These are phyloP conservation scores for Solen grandis DNA, from an alignment of 1,140 invertebrate genomes.

Conservation along the genomic window DNA sequence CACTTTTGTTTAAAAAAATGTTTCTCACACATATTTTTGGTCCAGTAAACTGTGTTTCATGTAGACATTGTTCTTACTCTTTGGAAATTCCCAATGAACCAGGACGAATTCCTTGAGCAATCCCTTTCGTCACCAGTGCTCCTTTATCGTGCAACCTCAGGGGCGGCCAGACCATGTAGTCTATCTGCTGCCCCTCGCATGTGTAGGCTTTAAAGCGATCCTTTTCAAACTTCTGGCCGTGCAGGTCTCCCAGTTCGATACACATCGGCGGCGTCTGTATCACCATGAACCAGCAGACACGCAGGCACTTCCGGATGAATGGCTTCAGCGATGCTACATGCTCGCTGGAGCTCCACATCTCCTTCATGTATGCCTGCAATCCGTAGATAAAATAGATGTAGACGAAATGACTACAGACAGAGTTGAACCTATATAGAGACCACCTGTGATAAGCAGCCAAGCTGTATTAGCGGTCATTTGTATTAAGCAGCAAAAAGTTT, in stretches of 20 bases:
- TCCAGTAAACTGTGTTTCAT: no score
- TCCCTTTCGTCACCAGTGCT: neutral
- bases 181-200: neutral
- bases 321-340: conserved; percentile 1
- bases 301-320: conserved; percentile 15
- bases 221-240: conserved; percentile 14
- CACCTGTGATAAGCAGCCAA: no score
- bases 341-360: neutral
- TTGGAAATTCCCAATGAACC: no score
- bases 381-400: no score
- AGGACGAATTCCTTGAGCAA: conserved; percentile 41
- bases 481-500: no score
- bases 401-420: no score
- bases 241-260: neutral
- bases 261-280: conserved; percentile 24
- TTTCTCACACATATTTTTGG: no score
- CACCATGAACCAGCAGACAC: conserved; percentile 24
- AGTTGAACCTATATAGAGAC: no score
- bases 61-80: no score
- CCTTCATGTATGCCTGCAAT: conserved; percentile 18
- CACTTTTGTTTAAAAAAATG: no score
- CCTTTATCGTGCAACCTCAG: conserved; percentile 9
- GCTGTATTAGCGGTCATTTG: no score
- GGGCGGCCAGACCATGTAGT: conserved; percentile 16
- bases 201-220: conserved; percentile 15